These are phyloP conservation scores for Hippolais icterina DNA, from an alignment of 2,113 vertebrate genomes.

Conservation along the genomic window DNA sequence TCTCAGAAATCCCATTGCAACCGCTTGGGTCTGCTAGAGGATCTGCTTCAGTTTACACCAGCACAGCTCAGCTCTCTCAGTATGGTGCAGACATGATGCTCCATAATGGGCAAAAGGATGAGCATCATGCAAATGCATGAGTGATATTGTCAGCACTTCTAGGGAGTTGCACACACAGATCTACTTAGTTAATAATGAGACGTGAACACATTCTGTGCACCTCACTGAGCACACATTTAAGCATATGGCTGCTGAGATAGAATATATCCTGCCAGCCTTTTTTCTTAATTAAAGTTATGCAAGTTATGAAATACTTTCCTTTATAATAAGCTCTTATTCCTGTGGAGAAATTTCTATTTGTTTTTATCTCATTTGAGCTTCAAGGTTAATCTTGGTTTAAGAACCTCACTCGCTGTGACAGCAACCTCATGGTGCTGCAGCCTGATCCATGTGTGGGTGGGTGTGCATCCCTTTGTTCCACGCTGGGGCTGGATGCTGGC, in stretches of 20 bases:
- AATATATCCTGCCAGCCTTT: conserved; percentile 75
- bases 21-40: not conserved
- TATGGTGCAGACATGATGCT: not conserved
- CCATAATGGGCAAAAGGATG: not conserved
- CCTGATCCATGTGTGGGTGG: conserved; percentile 53
- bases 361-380: conserved; percentile 84
- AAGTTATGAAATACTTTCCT: conserved; percentile 77
- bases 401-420: conserved; percentile 71
- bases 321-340: conserved; percentile 81
- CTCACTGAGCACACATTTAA: conserved; percentile 74
- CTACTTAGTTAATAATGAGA: conserved; percentile 72
- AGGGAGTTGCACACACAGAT: conserved; percentile 38
- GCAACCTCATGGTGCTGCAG: conserved; percentile 51
- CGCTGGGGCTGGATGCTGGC: conserved; percentile 56
- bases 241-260: conserved; percentile 74
- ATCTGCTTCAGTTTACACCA: not conserved
- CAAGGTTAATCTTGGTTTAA: conserved; percentile 82
- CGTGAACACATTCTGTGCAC: conserved; percentile 69
- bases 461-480: conserved; percentile 44
- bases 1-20: not conserved
- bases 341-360: conserved; percentile 84
- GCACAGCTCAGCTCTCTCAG: not conserved
- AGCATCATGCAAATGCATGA: conserved; percentile 17
- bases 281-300: conserved; percentile 82
- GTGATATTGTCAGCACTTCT: conserved; percentile 19